Conservation (phyloP, 2,797 vertebrate species). For the Premnoplex brunnescens region DNA sequence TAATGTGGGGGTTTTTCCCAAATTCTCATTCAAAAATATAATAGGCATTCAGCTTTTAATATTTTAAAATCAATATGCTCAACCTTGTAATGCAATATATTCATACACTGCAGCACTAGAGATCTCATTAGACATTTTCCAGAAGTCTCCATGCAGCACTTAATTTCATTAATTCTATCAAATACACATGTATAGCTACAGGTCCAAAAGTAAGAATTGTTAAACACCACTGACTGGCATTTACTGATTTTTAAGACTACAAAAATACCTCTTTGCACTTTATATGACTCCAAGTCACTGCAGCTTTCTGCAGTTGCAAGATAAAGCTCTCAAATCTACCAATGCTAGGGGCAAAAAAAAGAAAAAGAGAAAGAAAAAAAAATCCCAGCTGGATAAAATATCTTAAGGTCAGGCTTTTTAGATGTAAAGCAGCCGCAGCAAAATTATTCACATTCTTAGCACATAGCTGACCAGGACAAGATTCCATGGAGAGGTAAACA, state of each 20-base stretch:
- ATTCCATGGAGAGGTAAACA: constrained; percentile 64
- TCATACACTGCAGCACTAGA: not conserved
- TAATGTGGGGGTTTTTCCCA: not conserved
- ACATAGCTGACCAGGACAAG: constrained; percentile 63
- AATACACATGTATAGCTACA: not conserved
- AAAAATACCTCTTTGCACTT: not conserved
- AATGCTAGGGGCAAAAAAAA: not conserved
- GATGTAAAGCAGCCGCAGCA: constrained; percentile 61
- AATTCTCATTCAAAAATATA: not conserved
- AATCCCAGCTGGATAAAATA: constrained; percentile 30
- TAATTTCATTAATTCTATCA: not conserved
- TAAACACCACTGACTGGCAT: not conserved
- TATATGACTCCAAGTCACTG: not conserved
- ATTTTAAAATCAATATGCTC: not conserved
- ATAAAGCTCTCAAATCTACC: constrained; percentile 10
- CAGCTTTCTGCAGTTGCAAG: constrained; percentile 3
- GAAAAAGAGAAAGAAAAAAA: not conserved
- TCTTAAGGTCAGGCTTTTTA: constrained; percentile 63
- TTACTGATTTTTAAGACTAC: not conserved
- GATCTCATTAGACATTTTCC: not conserved
- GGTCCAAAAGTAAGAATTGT: not conserved
- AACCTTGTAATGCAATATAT: not conserved
- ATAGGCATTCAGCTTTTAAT: not conserved
- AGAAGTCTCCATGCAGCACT: not conserved
- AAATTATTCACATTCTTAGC: constrained; percentile 72